Percentiles rank a stretch among this genome's conserved stretches.
Evolutionary conservation across 2,888 invertebrate genomes (phyloP).

Genomic region (Brachyptera risi): DNA sequence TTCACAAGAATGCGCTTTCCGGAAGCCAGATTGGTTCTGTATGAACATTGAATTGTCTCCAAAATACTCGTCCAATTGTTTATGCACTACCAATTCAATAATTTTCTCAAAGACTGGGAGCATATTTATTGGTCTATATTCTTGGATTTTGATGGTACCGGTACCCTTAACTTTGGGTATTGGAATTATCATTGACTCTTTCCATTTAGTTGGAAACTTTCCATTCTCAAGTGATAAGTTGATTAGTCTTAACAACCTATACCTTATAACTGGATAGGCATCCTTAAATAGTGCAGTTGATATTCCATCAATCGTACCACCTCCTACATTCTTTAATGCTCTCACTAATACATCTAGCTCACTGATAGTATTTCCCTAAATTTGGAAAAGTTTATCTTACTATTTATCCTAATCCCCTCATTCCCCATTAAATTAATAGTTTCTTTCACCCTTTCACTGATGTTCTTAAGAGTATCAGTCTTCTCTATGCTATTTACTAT

Average conservation of each 20-base stretch:
- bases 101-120: not conserved
- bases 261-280: not conserved
- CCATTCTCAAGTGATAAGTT: not conserved
- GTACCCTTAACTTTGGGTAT: not conserved
- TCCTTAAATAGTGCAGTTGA: not conserved
- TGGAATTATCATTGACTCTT: not conserved
- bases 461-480: not conserved
- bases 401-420: not conserved
- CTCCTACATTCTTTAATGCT: not conserved
- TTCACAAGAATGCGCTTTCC: constrained; percentile 30
- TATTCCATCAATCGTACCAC: not conserved
- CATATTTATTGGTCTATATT: not conserved
- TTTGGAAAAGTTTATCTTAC: no score
- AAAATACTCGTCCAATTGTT: constrained; percentile 13
- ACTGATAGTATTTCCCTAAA: no score
- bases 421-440: not conserved
- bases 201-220: not conserved
- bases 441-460: not conserved
- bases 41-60: constrained; percentile 24
- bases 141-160: not conserved
- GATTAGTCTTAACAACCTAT: not conserved
- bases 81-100: not conserved
- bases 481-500: not conserved
- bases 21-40: constrained; percentile 30
- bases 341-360: not conserved